A percentile compares a stretch with the other conserved stretches of the same genome.
Conservation (phyloP, 2,797 vertebrate genomes). For the Rhinella marina region DNA sequence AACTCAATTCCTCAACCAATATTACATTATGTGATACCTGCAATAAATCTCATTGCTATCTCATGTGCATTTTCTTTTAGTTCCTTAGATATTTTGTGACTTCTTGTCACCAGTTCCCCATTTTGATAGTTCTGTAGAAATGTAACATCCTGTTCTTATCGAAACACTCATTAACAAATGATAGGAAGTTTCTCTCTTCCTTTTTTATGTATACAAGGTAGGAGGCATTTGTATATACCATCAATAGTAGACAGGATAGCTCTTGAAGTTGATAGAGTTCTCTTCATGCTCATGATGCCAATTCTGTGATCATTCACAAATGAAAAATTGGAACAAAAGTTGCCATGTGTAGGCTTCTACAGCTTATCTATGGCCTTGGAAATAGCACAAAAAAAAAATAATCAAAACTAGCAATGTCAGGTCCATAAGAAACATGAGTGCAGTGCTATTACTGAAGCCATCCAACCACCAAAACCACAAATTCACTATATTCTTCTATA, state of each 20-base stretch:
- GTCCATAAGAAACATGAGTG: neutral
- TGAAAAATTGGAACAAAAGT: neutral
- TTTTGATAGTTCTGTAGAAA: neutral
- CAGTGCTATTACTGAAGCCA: neutral
- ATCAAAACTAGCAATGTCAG: neutral
- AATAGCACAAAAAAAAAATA: neutral
- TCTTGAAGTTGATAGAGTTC: neutral
- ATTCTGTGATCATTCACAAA: neutral
- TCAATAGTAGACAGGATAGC: neutral
- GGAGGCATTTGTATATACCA: neutral
- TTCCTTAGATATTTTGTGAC: neutral
- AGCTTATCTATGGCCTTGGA: neutral
- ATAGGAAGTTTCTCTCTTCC: neutral
- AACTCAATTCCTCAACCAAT: neutral
- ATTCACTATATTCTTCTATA: neutral
- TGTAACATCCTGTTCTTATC: neutral
- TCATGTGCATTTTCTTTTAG: neutral
- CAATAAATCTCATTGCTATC: neutral
- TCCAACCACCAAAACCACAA: neutral
- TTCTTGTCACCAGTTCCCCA: neutral
- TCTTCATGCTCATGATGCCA: neutral
- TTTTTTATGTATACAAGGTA: neutral
- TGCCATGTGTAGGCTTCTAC: neutral
- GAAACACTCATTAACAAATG: slow-evolving; percentile 8
- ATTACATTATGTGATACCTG: neutral